Base-by-base conservation (phyloP, 2,888 invertebrate genomes). In the Hyalella azteca region DNA sequence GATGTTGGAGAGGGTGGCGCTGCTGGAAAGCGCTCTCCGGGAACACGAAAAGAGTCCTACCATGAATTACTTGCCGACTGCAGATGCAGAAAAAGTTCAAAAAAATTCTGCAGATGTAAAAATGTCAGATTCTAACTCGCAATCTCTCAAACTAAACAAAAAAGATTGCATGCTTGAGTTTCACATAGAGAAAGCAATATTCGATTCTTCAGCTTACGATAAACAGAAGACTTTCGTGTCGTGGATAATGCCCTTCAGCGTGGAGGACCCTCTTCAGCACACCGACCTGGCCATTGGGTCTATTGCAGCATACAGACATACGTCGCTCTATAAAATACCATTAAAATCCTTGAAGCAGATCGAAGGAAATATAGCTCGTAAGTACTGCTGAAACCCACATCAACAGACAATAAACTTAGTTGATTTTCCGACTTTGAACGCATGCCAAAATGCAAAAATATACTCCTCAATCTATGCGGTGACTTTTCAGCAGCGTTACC, bases 231-330 rank as follows among this genome's bases (percentile, higher is more conserved):
- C 84, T 15, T 84, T 84, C 75, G 81, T 79, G 29, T 82, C 82
- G 22, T 84, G 84, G 84, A 81, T 80, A 13, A 81, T 84, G 40
- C 82, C 82, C 15, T 82, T 84, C 50, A 54, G 79, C 0, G 32
- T 84, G 22, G 78, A 80, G 50, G 84, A 84, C 39, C 84, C 84
- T 0, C 77, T 84, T 19, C 84, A 84, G 59, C 82, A 84, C 60
- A 82, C 84, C 19, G 82, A 82, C 75, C 75, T 84, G 40, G 81
- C 81, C 32, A 73, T 82, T 22, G 84, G 84, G 13, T 73, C 76
- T 19, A 41, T 73, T 32, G 84, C 84, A 3, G 40, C 49, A 4
- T 84, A 81, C 75, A 78, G 79, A 36, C 79, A 84, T 73, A 81
- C 82, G 13, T 77, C 84, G 15, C 78, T 84, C 5, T 84, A 84